phyloP scores from a whole-genome alignment of 2,888 invertebrate species.

The Listrodromus nycthemerus region DNA sequence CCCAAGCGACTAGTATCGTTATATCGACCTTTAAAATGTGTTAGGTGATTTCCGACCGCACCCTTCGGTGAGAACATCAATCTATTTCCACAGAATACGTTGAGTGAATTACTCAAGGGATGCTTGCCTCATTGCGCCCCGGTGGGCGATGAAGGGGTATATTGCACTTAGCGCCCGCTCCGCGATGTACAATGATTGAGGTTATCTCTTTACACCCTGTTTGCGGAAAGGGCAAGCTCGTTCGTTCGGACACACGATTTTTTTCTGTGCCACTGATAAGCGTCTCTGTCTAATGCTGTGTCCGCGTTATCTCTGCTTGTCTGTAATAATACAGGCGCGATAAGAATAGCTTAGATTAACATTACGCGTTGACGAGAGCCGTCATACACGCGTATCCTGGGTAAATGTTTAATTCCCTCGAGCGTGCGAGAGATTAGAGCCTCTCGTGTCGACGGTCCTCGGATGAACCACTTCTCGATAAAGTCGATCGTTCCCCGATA shows the following conservation, averaged over 20 bases:
- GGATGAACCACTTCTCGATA: constrained; percentile 56
- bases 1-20: not conserved
- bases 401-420: constrained; percentile 12
- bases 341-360: constrained; percentile 19
- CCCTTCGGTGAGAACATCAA: constrained; percentile 50
- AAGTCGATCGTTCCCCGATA: constrained; percentile 60
- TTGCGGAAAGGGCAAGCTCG: not conserved
- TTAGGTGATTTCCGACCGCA: constrained; percentile 57
- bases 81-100: constrained; percentile 16
- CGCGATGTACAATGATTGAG: constrained; percentile 9
- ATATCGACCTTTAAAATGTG: constrained; percentile 50
- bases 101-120: constrained; percentile 26
- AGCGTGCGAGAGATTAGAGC: not conserved
- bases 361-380: constrained; percentile 5
- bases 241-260: not conserved
- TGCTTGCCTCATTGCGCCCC: not conserved
- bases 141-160: constrained; percentile 3
- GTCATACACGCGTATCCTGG: not conserved
- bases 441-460: not conserved
- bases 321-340: not conserved
- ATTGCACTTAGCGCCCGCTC: constrained; percentile 21
- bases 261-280: not conserved
- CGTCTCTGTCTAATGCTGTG: not conserved
- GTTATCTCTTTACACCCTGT: constrained; percentile 9
- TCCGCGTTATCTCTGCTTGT: not conserved